These are phyloP conservation scores for Leucoptera coffeella DNA, from an alignment of 2,888 invertebrate genomes.

Conservation along the genomic window DNA sequence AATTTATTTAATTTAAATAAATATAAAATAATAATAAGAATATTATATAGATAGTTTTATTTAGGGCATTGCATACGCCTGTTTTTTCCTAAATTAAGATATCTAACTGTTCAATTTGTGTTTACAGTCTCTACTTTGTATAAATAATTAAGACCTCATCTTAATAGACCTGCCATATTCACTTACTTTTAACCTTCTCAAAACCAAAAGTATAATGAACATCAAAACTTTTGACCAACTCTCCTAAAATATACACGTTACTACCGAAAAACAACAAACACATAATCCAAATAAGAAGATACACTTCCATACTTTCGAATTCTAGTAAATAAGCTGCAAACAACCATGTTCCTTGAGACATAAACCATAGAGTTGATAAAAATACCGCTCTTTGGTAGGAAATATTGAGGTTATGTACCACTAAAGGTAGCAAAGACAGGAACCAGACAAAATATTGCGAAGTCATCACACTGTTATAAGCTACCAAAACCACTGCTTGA, in stretches of 20 bases:
- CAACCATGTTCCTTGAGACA: constrained; percentile 82
- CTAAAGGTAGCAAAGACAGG: constrained; percentile 78
- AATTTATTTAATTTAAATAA: no score
- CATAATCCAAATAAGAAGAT: constrained; percentile 78
- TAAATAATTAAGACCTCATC: no score
- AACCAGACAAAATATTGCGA: constrained; percentile 99
- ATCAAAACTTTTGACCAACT: constrained; percentile 43
- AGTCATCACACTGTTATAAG: constrained; percentile 92
- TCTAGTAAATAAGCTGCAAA: constrained; percentile 87
- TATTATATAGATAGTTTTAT: no score
- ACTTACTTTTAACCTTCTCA: constrained; percentile 7
- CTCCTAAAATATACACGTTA: constrained; percentile 65
- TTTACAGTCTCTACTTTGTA: no score
- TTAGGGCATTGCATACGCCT: no score
- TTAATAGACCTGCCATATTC: no score
- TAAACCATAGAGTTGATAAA: constrained; percentile 56
- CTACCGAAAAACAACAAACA: constrained; percentile 77
- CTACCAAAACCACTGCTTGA: constrained; percentile 82
- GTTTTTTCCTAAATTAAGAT: no score
- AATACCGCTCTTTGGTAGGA: constrained; percentile 36
- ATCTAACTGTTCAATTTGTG: no score
- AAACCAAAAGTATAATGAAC: constrained; percentile 26
- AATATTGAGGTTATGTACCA: constrained; percentile 63
- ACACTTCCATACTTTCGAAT: constrained; percentile 78
- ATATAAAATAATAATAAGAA: no score